Evolutionary conservation across 2,113 vertebrate genomes (phyloP).

Genomic region (Hylia prasina): DNA sequence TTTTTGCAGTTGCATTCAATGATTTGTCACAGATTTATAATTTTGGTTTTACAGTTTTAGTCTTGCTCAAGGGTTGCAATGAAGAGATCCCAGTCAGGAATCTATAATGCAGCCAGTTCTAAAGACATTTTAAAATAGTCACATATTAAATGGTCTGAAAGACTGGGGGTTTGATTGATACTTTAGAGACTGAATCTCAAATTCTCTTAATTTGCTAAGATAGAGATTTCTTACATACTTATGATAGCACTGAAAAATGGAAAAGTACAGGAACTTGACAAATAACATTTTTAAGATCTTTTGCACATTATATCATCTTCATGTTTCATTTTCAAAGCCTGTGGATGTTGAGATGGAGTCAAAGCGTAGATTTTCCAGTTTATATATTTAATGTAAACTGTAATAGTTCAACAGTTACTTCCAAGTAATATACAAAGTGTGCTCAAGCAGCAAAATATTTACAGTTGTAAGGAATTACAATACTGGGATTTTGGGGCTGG

Average conservation of each 20-base stretch:
- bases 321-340: not conserved
- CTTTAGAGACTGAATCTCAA: not conserved
- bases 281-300: not conserved
- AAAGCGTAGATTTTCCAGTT: not conserved
- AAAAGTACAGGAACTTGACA: not conserved
- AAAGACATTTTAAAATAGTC: not conserved
- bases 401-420: not conserved
- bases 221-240: fast-evolving
- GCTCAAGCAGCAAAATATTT: not conserved
- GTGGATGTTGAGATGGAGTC: not conserved
- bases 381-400: not conserved
- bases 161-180: not conserved
- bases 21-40: not conserved
- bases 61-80: not conserved
- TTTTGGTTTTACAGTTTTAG: not conserved
- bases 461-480: not conserved
- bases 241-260: not conserved
- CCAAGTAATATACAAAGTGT: not conserved
- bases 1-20: not conserved
- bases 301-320: not conserved
- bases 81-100: not conserved
- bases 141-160: not conserved
- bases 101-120: not conserved
- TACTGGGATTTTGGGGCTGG: fast-evolving
- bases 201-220: not conserved